Evolutionary conservation across 2,888 invertebrate genomes (phyloP).

Genomic region (Iphiclides podalirius): DNA sequence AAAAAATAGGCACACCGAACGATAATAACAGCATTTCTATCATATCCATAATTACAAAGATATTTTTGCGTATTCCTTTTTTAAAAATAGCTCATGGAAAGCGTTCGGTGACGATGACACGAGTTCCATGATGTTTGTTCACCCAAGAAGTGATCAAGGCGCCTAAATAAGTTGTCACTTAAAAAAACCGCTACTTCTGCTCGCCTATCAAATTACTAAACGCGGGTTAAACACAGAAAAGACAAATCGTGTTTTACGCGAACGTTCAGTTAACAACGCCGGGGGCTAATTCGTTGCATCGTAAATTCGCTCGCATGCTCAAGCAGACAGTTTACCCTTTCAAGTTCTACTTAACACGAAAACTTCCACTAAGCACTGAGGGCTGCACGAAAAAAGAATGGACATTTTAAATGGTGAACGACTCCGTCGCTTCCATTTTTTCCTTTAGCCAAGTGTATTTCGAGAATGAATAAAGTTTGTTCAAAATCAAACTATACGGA

Average conservation of each 20-base stretch:
- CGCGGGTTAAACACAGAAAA: constrained; percentile 13
- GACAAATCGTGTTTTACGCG: constrained; percentile 1
- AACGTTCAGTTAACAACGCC: constrained; percentile 15
- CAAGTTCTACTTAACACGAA: constrained; percentile 21
- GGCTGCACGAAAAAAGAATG: constrained; percentile 1
- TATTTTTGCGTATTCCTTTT: no score
- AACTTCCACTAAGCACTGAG: constrained; percentile 12
- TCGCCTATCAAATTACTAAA: constrained; percentile 3
- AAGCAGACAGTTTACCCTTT: constrained; percentile 17
- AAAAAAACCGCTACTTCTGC: background rate
- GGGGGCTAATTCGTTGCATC: constrained; percentile 18
- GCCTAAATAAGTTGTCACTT: background rate
- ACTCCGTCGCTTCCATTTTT: background rate
- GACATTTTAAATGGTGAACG: background rate
- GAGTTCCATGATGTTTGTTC: no score
- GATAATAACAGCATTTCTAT: no score
- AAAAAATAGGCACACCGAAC: no score
- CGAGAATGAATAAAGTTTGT: background rate
- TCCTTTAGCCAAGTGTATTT: background rate
- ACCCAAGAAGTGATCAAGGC: no score
- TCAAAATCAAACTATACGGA: no score
- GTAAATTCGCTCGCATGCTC: constrained; percentile 21
- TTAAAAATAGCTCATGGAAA: no score
- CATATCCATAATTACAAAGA: no score
- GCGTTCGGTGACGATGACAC: no score